A percentile compares a stretch with the other conserved stretches of the same genome.
Conservation (phyloP, 2,113 vertebrate species). For the Mola mola region DNA sequence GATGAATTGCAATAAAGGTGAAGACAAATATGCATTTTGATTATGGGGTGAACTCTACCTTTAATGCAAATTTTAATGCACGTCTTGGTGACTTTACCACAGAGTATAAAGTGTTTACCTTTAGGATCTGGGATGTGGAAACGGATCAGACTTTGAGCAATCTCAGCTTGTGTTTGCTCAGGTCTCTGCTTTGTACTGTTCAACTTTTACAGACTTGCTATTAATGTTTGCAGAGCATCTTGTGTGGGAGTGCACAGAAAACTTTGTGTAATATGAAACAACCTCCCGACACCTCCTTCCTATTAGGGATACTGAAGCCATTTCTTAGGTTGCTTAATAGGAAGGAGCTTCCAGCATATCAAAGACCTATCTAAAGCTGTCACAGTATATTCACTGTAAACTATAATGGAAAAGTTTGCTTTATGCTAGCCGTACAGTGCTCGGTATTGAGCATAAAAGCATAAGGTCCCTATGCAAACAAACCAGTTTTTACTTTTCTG, state of each 20-base stretch:
- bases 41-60: too few species aligned
- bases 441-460: too few species aligned
- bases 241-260: constrained; percentile 27
- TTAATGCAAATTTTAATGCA: too few species aligned
- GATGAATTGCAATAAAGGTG: too few species aligned
- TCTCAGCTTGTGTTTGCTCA: constrained; percentile 39
- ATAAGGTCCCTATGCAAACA: too few species aligned
- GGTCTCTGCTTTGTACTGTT: constrained; percentile 42
- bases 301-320: constrained; percentile 31
- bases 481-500: too few species aligned
- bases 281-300: constrained; percentile 20
- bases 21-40: too few species aligned
- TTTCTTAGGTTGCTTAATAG: constrained; percentile 31
- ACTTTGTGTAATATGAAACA: constrained; percentile 30
- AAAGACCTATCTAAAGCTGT: constrained; percentile 21
- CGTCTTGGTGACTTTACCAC: too few species aligned
- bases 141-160: too few species aligned
- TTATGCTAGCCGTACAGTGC: too few species aligned
- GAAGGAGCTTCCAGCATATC: constrained; percentile 22
- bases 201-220: constrained; percentile 5
- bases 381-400: background rate
- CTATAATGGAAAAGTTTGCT: constrained; percentile 9
- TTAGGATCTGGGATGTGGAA: background rate
- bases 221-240: too few species aligned
- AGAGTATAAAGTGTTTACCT: too few species aligned